phyloP scores from a whole-genome alignment of 2,797 vertebrate genomes.

The Lagodon rhomboides region DNA sequence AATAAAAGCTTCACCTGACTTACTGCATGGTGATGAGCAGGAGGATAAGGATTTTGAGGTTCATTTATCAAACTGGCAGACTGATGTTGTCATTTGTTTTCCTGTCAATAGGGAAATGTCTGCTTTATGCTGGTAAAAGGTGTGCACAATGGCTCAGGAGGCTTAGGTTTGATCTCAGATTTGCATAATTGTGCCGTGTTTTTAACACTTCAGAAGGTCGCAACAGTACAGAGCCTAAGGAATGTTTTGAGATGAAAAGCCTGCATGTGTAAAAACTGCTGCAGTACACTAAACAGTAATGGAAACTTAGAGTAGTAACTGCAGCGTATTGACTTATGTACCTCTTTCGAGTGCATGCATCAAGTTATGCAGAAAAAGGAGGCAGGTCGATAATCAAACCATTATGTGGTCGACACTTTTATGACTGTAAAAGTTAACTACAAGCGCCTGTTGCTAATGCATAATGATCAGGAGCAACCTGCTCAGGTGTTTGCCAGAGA shows the following conservation, averaged over 20 bases:
- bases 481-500: conserved; percentile 56
- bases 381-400: conserved; percentile 50
- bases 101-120: conserved; percentile 23
- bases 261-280: conserved; percentile 23
- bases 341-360: conserved; percentile 9
- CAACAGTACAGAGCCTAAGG: conserved; percentile 5
- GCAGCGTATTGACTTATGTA: conserved; percentile 24
- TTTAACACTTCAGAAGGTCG: conserved; percentile 24
- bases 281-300: conserved; percentile 27
- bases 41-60: conserved; percentile 11
- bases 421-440: conserved; percentile 64
- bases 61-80: conserved; percentile 29
- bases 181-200: conserved; percentile 37
- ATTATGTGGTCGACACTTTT: conserved; percentile 61
- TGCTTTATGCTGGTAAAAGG: conserved; percentile 30
- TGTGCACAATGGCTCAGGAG: conserved; percentile 35
- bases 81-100: conserved; percentile 40
- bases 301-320: conserved; percentile 11
- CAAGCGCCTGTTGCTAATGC: conserved; percentile 63
- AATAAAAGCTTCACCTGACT: conserved; percentile 12
- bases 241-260: conserved; percentile 41
- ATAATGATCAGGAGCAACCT: conserved; percentile 57
- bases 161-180: conserved; percentile 36
- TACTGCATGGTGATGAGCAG: conserved; percentile 18
- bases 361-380: conserved; percentile 28